Evolutionary conservation across 2,113 vertebrate species (phyloP).

Genomic region (Eidolon helvum): DNA sequence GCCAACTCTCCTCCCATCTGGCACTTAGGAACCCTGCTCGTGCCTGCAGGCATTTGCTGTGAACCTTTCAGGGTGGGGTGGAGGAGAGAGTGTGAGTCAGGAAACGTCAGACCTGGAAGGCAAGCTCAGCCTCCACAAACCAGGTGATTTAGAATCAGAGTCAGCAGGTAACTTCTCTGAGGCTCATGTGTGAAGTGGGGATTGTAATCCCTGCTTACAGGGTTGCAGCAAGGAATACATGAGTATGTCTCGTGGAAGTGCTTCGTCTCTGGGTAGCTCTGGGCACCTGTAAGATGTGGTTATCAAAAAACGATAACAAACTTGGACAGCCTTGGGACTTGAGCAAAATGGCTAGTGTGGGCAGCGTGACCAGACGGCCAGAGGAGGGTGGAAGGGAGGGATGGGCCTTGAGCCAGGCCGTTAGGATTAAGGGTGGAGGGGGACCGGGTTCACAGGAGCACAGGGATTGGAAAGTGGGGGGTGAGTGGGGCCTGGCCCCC

Average conservation of each 20-base stretch:
- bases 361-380: background rate
- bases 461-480: rapidly evolving
- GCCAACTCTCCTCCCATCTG: background rate
- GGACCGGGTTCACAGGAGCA: background rate
- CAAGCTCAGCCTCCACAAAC: background rate
- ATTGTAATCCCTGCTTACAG: no score
- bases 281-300: background rate
- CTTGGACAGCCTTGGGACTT: background rate
- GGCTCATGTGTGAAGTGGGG: background rate
- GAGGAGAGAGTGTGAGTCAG: background rate
- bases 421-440: background rate
- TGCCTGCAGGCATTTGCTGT: background rate
- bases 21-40: background rate
- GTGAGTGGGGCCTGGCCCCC: background rate
- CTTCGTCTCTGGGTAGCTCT: background rate
- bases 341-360: background rate
- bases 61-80: background rate
- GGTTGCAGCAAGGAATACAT: background rate
- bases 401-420: background rate
- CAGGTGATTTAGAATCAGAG: background rate
- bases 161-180: background rate
- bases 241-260: background rate
- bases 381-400: background rate
- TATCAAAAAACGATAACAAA: background rate
- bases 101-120: background rate